Evolutionary conservation across 2,113 vertebrate species (phyloP), one percentile per base, ranked within the genome.

Genomic region (Chelonoidis abingdonii): DNA sequence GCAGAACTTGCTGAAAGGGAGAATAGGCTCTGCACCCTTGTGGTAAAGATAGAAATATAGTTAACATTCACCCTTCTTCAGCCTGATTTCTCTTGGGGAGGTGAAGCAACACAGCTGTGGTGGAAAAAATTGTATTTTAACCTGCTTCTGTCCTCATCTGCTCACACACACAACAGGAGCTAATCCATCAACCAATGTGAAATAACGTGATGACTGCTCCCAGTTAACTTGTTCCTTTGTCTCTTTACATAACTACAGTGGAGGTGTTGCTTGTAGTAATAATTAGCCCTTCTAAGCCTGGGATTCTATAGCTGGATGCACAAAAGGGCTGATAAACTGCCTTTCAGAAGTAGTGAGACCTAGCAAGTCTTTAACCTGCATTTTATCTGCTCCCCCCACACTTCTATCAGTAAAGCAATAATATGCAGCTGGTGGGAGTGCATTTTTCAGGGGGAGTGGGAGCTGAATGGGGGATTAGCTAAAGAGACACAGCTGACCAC

Each of bases 11-110:
- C 17, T 21, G n/a, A 22, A 38, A 38, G n/a, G n/a, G n/a, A 38
- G n/a, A 38, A 4, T 21, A 72, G n/a, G n/a, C 72, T 5, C 62
- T 10, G 35, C 8, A 25, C 5, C 1, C 31, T 14, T 65, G 0
- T 35, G 2, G 31, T 31, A 35, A 35, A 65, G 31, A 7, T 35
- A 65, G 13, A 35, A 16, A 35, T 31, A 65, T 4, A 35, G 31
- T 3, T 35, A 65, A 65, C 16, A 8, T 3, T 65, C 7, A 8
- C 62, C 62, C 6, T 31, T 65, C 6, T 59, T 29, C 25, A 35
- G 27, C 14, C 13, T 35, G 3, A 8, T 4, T 65, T 19, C 31
- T n/a, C 31, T 31, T 3, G n/a, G 62, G 62, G 31, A 65, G 16
- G 16, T 9, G 31, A 4, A n/a, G 62, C 62, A 54, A 8, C 53